A percentile compares a stretch with the other conserved stretches of the same genome.
Conservation (phyloP, 2,113 vertebrate species). For the Pseudopodoces humilis region DNA sequence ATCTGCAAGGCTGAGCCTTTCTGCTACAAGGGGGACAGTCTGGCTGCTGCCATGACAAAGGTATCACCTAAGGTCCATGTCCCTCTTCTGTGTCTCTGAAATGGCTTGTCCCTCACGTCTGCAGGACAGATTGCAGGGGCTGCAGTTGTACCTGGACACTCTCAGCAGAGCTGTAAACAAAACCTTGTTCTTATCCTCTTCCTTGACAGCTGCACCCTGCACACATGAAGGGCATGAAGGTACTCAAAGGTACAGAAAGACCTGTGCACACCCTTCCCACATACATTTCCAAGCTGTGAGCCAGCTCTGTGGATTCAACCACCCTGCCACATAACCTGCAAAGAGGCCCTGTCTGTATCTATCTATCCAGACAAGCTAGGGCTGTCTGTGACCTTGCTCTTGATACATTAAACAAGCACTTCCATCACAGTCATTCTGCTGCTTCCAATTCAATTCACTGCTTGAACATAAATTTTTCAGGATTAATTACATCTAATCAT, state of each 20-base stretch:
- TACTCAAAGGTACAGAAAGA: background rate
- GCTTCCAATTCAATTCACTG: background rate
- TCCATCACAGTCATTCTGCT: background rate
- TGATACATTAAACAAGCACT: background rate
- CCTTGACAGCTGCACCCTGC: background rate
- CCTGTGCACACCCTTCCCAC: background rate
- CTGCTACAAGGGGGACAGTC: background rate
- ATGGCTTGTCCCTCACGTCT: background rate
- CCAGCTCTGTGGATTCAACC: background rate
- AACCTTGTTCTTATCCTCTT: background rate
- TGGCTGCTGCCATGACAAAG: background rate
- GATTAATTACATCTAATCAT: slow-evolving; percentile 37
- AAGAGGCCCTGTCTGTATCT: background rate
- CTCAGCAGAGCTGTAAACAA: background rate
- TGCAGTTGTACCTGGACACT: background rate
- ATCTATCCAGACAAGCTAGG: background rate
- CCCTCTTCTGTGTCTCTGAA: background rate
- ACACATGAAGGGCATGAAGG: background rate
- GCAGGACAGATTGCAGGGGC: background rate
- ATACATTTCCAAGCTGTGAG: background rate
- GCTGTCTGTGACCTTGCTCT: background rate
- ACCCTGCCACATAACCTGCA: background rate
- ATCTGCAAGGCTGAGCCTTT: background rate
- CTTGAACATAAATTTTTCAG: slow-evolving; percentile 21
- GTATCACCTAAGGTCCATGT: background rate